phyloP scores from a whole-genome alignment of 2,113 vertebrate species.

The Callipepla californica region DNA sequence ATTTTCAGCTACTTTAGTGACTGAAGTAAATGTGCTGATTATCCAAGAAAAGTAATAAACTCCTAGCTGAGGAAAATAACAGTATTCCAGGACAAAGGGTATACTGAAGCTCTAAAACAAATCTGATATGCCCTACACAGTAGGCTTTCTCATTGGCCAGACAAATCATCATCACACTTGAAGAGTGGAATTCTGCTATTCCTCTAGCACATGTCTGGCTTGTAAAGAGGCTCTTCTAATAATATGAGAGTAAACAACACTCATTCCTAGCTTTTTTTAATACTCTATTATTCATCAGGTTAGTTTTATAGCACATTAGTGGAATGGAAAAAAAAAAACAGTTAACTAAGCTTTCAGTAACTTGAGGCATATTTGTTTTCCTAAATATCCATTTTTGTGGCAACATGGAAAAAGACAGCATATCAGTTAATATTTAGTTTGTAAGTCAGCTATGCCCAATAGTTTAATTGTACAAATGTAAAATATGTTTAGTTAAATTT shows the following conservation, averaged over 20 bases:
- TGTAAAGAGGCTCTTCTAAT: not conserved
- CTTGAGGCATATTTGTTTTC: not conserved
- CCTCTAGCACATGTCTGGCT: not conserved
- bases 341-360: slow-evolving; percentile 37
- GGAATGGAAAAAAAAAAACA: not conserved
- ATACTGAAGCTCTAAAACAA: not conserved
- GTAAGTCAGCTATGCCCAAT: not conserved
- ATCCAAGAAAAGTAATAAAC: not conserved
- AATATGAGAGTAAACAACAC: not conserved
- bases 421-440: slow-evolving; percentile 32
- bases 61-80: not conserved
- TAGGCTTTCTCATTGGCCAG: not conserved
- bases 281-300: not conserved
- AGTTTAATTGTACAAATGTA: not conserved
- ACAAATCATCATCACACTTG: not conserved
- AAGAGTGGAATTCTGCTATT: not conserved
- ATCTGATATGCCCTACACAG: fast-evolving
- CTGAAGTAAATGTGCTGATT: not conserved
- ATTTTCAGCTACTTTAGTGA: not conserved
- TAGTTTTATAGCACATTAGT: slow-evolving; percentile 3
- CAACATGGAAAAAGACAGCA: slow-evolving; percentile 46
- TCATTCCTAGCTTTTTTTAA: not conserved
- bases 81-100: not conserved
- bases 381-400: slow-evolving; percentile 7
- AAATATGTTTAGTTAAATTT: not conserved